A percentile compares a stretch with the other conserved stretches of the same genome.
Conservation (phyloP, 2,797 vertebrate species). For the Lepidocolaptes lacrymiger region DNA sequence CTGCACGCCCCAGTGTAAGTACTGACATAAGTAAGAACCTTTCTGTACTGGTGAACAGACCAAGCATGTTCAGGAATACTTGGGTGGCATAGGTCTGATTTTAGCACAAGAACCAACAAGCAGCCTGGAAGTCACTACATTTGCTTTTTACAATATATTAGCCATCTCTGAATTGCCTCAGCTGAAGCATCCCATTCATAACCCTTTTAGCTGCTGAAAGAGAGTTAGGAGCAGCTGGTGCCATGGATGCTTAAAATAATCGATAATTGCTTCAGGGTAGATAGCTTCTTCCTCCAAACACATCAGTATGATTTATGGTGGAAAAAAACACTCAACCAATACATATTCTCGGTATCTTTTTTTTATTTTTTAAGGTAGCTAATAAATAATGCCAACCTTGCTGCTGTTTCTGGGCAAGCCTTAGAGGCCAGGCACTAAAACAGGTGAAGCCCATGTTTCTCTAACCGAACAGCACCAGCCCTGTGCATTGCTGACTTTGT, state of each 20-base stretch:
- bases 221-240: slow-evolving; percentile 14
- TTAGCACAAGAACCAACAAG: not conserved
- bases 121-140: not conserved
- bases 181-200: not conserved
- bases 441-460: not conserved
- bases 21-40: accelerated
- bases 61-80: not conserved
- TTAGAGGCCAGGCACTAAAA: not conserved
- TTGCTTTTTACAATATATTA: not conserved
- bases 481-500: not conserved
- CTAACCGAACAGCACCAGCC: not conserved
- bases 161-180: not conserved
- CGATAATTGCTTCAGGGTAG: not conserved
- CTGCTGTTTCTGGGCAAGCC: not conserved
- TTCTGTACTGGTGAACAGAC: not conserved
- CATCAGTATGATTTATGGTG: not conserved
- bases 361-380: not conserved
- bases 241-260: slow-evolving; percentile 24
- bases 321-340: not conserved
- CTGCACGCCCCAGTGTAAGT: not conserved
- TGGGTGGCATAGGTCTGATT: not conserved
- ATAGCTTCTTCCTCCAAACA: not conserved
- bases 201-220: not conserved
- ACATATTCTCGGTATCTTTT: accelerated
- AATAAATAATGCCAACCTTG: not conserved